These are phyloP conservation scores for Anolis sagrei DNA, from an alignment of 2,113 vertebrate species.

Conservation along the genomic window DNA sequence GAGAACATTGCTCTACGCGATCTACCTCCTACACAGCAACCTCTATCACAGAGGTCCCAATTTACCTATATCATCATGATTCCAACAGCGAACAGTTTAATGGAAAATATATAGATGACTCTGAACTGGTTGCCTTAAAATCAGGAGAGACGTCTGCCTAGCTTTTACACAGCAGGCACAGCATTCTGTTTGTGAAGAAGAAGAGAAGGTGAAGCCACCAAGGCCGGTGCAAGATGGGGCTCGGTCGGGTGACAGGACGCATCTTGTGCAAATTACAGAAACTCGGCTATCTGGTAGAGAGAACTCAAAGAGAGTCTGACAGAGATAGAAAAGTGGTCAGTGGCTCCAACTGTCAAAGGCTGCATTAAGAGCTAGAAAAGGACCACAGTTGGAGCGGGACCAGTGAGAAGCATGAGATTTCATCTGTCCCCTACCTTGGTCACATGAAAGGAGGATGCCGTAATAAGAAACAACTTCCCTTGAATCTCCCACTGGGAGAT, in stretches of 20 bases:
- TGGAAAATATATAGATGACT: conserved; percentile 79
- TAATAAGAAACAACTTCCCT: conserved; percentile 22
- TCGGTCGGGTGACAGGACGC: conserved; percentile 19
- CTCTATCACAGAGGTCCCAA: conserved; percentile 86
- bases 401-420: conserved; percentile 62
- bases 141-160: conserved; percentile 85
- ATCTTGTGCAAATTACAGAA: conserved; percentile 9
- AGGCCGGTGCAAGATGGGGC: conserved; percentile 5
- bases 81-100: conserved; percentile 82
- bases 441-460: conserved; percentile 19
- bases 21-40: conserved; percentile 89
- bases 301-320: conserved; percentile 2
- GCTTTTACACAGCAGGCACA: conserved; percentile 50
- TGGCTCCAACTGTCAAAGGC: conserved; percentile 45
- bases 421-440: conserved; percentile 41
- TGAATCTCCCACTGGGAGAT: conserved; percentile 68
- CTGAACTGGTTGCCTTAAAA: conserved; percentile 86
- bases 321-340: conserved; percentile 34
- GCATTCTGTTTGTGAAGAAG: conserved; percentile 35
- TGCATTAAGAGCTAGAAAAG: conserved; percentile 52
- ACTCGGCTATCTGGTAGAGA: background rate
- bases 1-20: conserved; percentile 84
- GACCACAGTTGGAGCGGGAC: conserved; percentile 55
- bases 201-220: conserved; percentile 15
- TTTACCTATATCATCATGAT: conserved; percentile 88